Evolutionary conservation across 92 coral and sea anemone genomes (phyloP).

Genomic region (Phenganax stokvisi): DNA sequence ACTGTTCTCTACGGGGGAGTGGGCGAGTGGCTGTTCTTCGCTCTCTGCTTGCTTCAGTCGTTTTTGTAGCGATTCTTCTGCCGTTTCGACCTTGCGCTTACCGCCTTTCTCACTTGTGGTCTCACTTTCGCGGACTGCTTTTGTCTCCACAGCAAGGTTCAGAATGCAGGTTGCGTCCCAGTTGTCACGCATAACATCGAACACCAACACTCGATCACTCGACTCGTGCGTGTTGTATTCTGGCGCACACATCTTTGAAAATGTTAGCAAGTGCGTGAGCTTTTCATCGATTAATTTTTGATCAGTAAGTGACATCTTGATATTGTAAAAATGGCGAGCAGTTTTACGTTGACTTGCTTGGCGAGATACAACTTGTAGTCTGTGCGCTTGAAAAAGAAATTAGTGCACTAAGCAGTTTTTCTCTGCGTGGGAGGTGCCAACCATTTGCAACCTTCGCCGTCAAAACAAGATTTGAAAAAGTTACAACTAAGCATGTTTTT

Average conservation of each 20-base stretch:
- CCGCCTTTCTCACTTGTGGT: background rate
- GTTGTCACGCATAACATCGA: constrained; percentile 14
- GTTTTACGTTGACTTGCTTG: no score
- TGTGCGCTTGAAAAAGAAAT: no score
- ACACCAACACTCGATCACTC: constrained; percentile 17
- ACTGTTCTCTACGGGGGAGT: background rate
- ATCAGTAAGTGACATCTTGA: no score
- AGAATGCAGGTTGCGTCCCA: constrained; percentile 8
- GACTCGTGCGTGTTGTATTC: constrained; percentile 29
- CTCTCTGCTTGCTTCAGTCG: background rate
- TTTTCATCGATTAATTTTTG: background rate
- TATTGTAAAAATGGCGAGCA: no score
- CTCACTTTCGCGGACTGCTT: background rate
- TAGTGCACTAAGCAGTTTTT: no score
- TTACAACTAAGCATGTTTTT: no score
- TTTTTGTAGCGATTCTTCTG: background rate
- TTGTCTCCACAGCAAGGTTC: background rate
- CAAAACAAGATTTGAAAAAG: no score
- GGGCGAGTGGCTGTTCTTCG: background rate
- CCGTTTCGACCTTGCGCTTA: background rate
- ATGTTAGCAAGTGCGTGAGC: background rate
- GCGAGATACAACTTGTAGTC: no score
- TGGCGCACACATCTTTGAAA: constrained; percentile 17
- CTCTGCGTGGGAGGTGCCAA: no score
- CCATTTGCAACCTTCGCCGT: no score